Base-by-base conservation (phyloP, 2,797 vertebrate species). In the Novumbra hubbsi region DNA sequence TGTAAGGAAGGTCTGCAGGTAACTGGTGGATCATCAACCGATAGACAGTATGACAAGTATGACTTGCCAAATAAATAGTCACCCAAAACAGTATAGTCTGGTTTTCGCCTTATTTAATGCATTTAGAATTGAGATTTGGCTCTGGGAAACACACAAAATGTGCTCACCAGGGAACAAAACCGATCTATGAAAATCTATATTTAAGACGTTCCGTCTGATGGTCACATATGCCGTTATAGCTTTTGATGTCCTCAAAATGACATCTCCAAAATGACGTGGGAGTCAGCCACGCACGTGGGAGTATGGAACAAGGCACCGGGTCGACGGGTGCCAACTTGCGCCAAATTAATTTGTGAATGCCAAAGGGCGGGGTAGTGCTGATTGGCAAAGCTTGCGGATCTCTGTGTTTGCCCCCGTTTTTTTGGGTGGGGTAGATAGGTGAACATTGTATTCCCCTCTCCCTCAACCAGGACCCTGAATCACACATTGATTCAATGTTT, bases 401-500 rank as follows among this genome's bases (percentile, higher is more conserved):
- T 11, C 41, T 45, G 41, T 12, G 41, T 9, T 14, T 14, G 41
- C 14, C 41, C 73, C 70, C 63, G 67, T 73, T 21, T 15, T 84
- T 82, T 85, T 75, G 78, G 73, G 77, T 77, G 57, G 50, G 73
- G 82, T 24, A 45, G 11, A 8, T 73, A 27, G 50, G 63, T 77
- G 76, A 72, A 75, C 75, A 78, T 76, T 73, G 70, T 71, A 70
- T 71, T 80, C 73, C 71, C 77, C 71, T 78, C 62, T 83, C 73
- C 66, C 62, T 11, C 71, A 70, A 74, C 73, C 38, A 12, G 73
- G 78, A 74, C 75, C 81, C 69, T 72, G 45, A 34, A 45, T 16
- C 32, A 75, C 86, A 85, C 81, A 83, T 86, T 64, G 72, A 34
- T 27, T 34, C 30, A 7, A 65, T 52, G 30, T 83, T 83, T 82